phyloP scores from a whole-genome alignment of 1,140 invertebrate species.

The Campoletis sonorensis region DNA sequence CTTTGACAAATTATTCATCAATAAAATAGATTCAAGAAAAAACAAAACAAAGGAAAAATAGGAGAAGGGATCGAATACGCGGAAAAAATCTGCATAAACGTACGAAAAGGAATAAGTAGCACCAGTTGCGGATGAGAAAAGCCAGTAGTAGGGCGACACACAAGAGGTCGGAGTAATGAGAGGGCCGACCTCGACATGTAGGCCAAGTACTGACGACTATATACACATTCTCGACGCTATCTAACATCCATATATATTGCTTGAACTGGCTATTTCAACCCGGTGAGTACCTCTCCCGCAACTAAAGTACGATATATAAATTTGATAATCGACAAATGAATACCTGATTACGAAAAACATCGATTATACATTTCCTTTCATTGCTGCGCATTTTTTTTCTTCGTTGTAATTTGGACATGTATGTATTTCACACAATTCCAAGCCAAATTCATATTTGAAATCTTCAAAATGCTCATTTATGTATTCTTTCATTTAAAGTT shows the following conservation, averaged over 20 bases:
- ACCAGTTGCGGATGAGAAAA: background rate
- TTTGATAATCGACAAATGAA: background rate
- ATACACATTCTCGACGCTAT: slow-evolving; percentile 30
- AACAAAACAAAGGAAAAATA: background rate
- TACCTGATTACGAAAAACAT: background rate
- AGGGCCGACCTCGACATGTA: slow-evolving; percentile 68
- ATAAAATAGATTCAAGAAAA: background rate
- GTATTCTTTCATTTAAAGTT: too few species aligned
- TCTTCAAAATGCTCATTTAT: background rate
- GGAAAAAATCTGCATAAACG: background rate
- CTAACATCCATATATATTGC: slow-evolving; percentile 55
- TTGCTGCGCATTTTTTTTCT: too few species aligned
- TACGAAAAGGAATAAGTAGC: background rate
- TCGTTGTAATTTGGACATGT: too few species aligned
- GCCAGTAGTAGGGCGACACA: slow-evolving; percentile 56
- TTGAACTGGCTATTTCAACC: slow-evolving; percentile 47
- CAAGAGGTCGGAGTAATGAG: slow-evolving; percentile 69
- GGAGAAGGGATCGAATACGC: background rate
- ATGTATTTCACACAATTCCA: too few species aligned
- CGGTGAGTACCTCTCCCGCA: background rate
- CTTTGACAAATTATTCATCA: too few species aligned
- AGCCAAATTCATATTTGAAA: background rate
- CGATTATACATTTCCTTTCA: background rate
- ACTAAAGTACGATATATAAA: background rate
- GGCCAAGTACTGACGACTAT: slow-evolving; percentile 67